A percentile compares a stretch with the other conserved stretches of the same genome.
These are phyloP conservation scores for Varecia variegata DNA, from an alignment of 2,797 vertebrate species.

Conservation along the genomic window DNA sequence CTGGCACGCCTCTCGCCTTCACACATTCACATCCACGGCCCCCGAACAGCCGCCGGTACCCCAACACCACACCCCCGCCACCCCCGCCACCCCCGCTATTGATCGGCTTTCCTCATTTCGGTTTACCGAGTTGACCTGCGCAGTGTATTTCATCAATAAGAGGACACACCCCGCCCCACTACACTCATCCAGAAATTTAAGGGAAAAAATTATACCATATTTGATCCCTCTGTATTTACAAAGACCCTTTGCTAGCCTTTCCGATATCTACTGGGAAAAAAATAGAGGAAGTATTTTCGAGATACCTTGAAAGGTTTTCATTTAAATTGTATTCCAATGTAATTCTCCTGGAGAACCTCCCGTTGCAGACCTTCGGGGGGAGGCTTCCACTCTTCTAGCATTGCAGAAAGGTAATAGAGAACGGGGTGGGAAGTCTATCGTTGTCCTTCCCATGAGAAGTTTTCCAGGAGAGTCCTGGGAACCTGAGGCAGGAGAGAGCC, in stretches of 20 bases:
- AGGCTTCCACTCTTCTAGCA: background rate
- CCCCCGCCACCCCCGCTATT: background rate
- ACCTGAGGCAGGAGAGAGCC: background rate
- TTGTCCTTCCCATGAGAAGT: background rate
- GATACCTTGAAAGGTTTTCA: background rate
- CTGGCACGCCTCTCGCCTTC: constrained; percentile 43
- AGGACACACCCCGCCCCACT: background rate
- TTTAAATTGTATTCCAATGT: background rate
- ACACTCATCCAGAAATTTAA: background rate
- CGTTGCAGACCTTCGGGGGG: background rate
- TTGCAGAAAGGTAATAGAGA: background rate
- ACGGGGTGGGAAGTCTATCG: background rate
- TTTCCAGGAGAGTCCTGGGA: background rate
- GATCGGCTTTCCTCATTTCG: background rate
- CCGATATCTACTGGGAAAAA: background rate
- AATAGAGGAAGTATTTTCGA: background rate
- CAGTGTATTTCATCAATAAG: constrained; percentile 31
- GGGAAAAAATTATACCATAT: background rate
- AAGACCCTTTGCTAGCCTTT: constrained; percentile 10
- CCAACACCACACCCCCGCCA: constrained; percentile 42
- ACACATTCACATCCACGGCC: background rate
- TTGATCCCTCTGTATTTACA: background rate
- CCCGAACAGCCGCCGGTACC: background rate
- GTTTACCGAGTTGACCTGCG: constrained; percentile 36
- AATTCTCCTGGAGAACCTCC: background rate